Percentiles rank a stretch among this genome's conserved stretches.
phyloP scores from a whole-genome alignment of 2,888 invertebrate genomes.

The Lutraria lutraria region DNA sequence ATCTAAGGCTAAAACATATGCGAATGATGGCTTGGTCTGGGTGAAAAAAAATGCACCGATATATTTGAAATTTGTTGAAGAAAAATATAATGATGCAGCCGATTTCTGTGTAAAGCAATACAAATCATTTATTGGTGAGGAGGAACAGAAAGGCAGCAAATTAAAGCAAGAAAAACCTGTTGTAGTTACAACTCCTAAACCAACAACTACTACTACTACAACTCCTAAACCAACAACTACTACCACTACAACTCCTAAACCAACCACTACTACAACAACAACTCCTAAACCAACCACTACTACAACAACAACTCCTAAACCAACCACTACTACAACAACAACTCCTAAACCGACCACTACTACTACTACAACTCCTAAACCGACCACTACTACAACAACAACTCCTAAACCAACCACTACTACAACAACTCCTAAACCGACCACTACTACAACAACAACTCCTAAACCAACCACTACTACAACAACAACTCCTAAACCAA shows the following conservation, averaged over 20 bases:
- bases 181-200: slow-evolving; percentile 26
- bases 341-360: slow-evolving; percentile 35
- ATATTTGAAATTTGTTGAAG: slow-evolving; percentile 44
- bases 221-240: slow-evolving; percentile 45
- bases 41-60: slow-evolving; percentile 50
- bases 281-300: slow-evolving; percentile 34
- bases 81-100: slow-evolving; percentile 42
- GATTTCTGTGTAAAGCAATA: slow-evolving; percentile 43
- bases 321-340: slow-evolving; percentile 31
- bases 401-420: slow-evolving; percentile 47
- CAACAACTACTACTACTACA: slow-evolving; percentile 59
- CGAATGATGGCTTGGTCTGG: slow-evolving; percentile 50
- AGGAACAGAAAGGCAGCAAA: slow-evolving; percentile 23
- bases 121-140: slow-evolving; percentile 60
- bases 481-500: slow-evolving; percentile 42
- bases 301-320: slow-evolving; percentile 34
- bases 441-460: slow-evolving; percentile 40
- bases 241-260: slow-evolving; percentile 37
- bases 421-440: slow-evolving; percentile 41
- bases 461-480: slow-evolving; percentile 38
- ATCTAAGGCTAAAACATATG: slow-evolving; percentile 28
- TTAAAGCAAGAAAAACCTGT: neutral
- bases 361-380: slow-evolving; percentile 50
- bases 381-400: slow-evolving; percentile 51
- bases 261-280: slow-evolving; percentile 30